phyloP scores from a whole-genome alignment of 2,888 invertebrate species.

The Oxyscelio sp. region DNA sequence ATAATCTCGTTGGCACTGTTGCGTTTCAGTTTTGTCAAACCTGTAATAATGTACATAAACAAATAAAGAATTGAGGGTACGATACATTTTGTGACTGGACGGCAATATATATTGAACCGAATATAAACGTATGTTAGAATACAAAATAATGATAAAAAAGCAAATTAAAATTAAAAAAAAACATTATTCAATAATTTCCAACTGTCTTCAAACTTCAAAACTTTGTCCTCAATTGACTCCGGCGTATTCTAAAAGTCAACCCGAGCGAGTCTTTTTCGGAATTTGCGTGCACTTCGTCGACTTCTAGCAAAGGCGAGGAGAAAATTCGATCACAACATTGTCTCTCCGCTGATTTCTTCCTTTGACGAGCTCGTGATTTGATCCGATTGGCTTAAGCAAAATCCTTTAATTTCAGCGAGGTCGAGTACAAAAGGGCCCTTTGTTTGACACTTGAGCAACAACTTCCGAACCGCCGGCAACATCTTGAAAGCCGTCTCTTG shows the following conservation, averaged over 20 bases:
- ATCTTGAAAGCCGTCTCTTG: conserved; percentile 15
- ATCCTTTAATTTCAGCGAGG: conserved; percentile 3
- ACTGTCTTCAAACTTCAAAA: no score
- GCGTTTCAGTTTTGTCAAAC: conserved; percentile 61
- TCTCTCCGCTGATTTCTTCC: no score
- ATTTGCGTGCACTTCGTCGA: conserved; percentile 33
- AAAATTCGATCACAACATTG: no score
- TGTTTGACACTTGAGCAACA: conserved; percentile 38
- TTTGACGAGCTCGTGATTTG: neutral
- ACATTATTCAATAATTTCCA: conserved; percentile 40
- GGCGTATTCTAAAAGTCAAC: no score
- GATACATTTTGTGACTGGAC: conserved; percentile 60
- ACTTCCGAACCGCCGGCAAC: conserved; percentile 17
- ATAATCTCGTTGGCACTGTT: conserved; percentile 61
- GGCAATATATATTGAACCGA: conserved; percentile 57
- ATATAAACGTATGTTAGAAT: conserved; percentile 47
- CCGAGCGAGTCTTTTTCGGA: no score
- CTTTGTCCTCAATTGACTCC: no score
- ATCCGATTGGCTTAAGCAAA: conserved; percentile 15
- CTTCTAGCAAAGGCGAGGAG: conserved; percentile 74
- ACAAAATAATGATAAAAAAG: conserved; percentile 13
- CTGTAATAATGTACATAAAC: conserved; percentile 71
- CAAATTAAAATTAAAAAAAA: conserved; percentile 41
- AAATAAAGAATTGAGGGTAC: conserved; percentile 38
- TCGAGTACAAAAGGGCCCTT: conserved; percentile 18